Evolutionary conservation across 2,797 vertebrate genomes (phyloP), one percentile per base, ranked within the genome.

Genomic region (Melanotaenia boesemani): DNA sequence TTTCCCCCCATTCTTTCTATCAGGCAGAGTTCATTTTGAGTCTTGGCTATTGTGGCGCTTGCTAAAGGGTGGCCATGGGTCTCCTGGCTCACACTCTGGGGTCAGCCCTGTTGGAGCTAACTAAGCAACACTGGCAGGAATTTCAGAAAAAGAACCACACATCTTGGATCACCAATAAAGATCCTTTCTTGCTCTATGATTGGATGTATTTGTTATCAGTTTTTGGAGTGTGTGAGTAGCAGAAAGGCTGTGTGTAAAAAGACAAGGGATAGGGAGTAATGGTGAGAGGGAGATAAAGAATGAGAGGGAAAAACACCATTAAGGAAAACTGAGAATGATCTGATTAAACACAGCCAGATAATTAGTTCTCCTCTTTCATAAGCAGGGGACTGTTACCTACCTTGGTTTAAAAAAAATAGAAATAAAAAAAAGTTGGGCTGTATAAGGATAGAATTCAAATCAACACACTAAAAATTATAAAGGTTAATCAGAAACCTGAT

Each of bases 101-200:
- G 94, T 93, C 94, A 91, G 84, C 82, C 70, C 83, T 83, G 85
- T 72, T 81, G 81, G 71, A 87, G 80, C 80, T 71, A 82, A 86
- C 77, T 50, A 82, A 85, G 79, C 68, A 87, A 86, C 76, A 85
- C 71, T 76, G 80, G 76, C 81, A 82, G 77, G 85, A 87, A 86
- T 83, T 70, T 77, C 65, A 58, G 22, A 57, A 44, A 67, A 46
- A 64, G 24, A 62, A 59, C 13, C 90, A 96, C 94, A 96, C 96
- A 95, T 92, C 88, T 76, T 83, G 76, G 74, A 86, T 83, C 80
- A 84, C 90, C 91, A 92, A 95, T 95, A 95, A 95, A 95, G 93
- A 89, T 84, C 63, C 82, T 80, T 86, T 92, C 87, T 85, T 74
- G 41, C 12, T 28, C 44, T 56, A 61, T 60, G 67, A 67, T 44